phyloP scores from a whole-genome alignment of 2,797 vertebrate genomes.

The Anolis apletophallus region DNA sequence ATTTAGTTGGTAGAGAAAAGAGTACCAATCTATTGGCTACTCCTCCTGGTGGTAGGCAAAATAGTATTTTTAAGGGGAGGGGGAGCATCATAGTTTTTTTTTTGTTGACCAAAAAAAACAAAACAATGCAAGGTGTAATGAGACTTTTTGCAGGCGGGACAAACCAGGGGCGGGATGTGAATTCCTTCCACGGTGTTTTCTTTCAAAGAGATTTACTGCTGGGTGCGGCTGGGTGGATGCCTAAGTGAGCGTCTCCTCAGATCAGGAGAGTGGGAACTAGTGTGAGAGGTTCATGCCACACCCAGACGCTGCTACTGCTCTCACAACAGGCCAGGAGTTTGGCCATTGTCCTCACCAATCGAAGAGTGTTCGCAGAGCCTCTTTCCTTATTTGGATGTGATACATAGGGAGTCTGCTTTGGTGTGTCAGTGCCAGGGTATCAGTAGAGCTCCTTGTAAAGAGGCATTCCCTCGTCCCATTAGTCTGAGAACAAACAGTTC shows the following conservation, averaged over 20 bases:
- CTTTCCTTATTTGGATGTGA: slow-evolving; percentile 33
- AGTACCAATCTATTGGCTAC: not conserved
- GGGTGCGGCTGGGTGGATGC: slow-evolving; percentile 24
- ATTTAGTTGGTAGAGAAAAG: not conserved
- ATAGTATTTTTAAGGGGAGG: not conserved
- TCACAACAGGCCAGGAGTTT: slow-evolving; percentile 25
- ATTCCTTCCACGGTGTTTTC: slow-evolving; percentile 39
- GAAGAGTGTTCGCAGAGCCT: not conserved
- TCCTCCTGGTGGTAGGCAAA: not conserved
- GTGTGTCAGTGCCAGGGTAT: slow-evolving; percentile 2
- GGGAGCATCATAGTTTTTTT: too few species aligned
- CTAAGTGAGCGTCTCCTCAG: slow-evolving; percentile 25
- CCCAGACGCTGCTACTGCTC: slow-evolving; percentile 27
- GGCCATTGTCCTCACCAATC: slow-evolving; percentile 11
- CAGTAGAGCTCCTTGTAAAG: not conserved
- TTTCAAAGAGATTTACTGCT: slow-evolving; percentile 38
- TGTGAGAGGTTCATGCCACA: slow-evolving; percentile 26
- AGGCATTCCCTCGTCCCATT: slow-evolving; percentile 4
- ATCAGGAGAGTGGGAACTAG: slow-evolving; percentile 39
- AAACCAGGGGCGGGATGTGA: slow-evolving; percentile 23
- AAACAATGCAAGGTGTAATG: not conserved
- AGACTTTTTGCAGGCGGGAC: slow-evolving; percentile 18
- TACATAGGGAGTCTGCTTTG: not conserved
- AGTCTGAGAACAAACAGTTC: slow-evolving; percentile 5
- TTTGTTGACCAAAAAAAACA: not conserved